Percentiles rank a stretch among this genome's conserved stretches.
These are phyloP conservation scores for Drosophila rufa DNA, from an alignment of 1,140 invertebrate species.

Conservation along the genomic window DNA sequence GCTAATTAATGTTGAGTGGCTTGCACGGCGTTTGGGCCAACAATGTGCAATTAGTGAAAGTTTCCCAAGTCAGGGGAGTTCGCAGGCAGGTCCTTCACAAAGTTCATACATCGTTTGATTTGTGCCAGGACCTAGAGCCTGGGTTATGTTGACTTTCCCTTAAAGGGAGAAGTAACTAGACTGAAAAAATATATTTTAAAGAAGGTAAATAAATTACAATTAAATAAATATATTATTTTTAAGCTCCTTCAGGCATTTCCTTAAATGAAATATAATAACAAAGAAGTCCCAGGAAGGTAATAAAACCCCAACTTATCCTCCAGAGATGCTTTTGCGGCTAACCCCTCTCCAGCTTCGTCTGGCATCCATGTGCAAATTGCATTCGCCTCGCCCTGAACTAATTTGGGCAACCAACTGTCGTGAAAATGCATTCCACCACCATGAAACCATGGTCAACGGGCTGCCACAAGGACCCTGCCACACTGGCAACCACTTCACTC, in stretches of 20 bases:
- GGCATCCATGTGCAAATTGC: conserved; percentile 46
- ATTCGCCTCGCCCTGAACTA: conserved; percentile 47
- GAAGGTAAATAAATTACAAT: background rate
- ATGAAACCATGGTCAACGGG: background rate
- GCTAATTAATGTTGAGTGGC: conserved; percentile 75
- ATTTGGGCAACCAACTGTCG: conserved; percentile 65
- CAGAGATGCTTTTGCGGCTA: conserved; percentile 37
- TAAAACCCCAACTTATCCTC: background rate
- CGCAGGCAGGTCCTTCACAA: conserved; percentile 13
- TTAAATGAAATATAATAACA: background rate
- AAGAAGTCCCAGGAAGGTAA: conserved; percentile 1
- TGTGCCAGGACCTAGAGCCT: background rate
- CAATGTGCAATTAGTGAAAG: conserved; percentile 74
- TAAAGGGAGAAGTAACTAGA: background rate
- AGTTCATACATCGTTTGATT: conserved; percentile 21
- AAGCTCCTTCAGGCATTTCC: background rate
- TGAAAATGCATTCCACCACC: conserved; percentile 50
- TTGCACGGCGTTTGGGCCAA: conserved; percentile 45
- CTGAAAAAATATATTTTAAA: background rate
- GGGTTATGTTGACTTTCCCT: conserved; percentile 4
- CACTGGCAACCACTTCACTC: conserved; percentile 29
- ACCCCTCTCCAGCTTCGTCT: background rate
- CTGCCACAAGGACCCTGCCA: conserved; percentile 17
- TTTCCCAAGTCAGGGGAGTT: conserved; percentile 36
- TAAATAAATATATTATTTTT: background rate